Base-by-base conservation (phyloP, 64 coral and sea anemone genomes). In the Actinia equina region DNA sequence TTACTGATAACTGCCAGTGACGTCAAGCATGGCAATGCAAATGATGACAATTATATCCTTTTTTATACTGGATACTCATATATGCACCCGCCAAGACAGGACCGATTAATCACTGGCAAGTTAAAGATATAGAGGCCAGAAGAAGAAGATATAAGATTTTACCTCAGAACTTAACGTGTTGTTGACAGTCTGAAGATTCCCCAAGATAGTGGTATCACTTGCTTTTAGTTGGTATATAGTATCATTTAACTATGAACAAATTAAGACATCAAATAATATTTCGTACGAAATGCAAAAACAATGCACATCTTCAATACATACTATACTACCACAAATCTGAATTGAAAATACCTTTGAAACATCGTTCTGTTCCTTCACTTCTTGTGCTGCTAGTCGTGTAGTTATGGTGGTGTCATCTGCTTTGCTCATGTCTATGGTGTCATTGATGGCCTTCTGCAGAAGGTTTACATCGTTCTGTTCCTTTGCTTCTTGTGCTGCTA, bases 351-450 rank as follows among this genome's bases (percentile, higher is more conserved):
- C 63, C 63, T 67, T 67, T 67, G 63, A 22, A 67, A 67, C 9
- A n/a, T 67, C 63, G 23, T 4, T n/a, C 20, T 67, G 63, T 67
- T 23, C 63, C 63, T 67, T 67, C 9, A 20, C 23, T 4, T 67
- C 63, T n/a, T 67, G 63, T 26, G 22, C 63, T 20, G 18, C 7
- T 23, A 67, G 22, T 23, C 63, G n/a, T 67, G 63, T 67, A 1
- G 30, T 17, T 3, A 79, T 42, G 43, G 27, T 46, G 30, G 44
- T 46, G 30, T 79, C 77, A 25, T 79, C 77, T 42, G 25, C 43
- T 43, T 79, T 79, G 77, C 77, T 79, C 77, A 79, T 79, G 30
- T 44, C 77, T 18, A 44, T 79, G 16, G 77, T 79, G 30, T 79
- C 18, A 79, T 79, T 79, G 15, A 79, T 79, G 27, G 37, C 44